phyloP scores from a whole-genome alignment of 2,888 invertebrate species.

The Salpingus planirostris region DNA sequence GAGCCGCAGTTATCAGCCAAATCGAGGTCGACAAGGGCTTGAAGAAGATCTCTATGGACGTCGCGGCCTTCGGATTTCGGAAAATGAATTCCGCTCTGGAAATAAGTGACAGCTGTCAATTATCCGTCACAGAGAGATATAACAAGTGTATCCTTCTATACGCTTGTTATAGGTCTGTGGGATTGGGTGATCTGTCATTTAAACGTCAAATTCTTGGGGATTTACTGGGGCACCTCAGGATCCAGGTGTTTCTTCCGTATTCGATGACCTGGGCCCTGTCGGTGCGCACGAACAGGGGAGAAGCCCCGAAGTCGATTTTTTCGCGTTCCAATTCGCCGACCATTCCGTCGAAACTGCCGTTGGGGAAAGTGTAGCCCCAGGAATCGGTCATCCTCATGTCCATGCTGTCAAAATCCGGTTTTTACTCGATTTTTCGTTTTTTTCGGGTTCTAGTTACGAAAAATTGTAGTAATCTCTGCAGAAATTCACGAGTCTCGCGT shows the following conservation, averaged over 20 bases:
- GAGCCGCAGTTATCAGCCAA: slow-evolving; percentile 25
- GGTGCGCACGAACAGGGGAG: slow-evolving; percentile 28
- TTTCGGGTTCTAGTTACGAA: slow-evolving; percentile 19
- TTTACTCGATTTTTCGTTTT: neutral
- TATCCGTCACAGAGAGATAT: no score
- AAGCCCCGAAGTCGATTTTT: slow-evolving; percentile 28
- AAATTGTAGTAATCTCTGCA: slow-evolving; percentile 30
- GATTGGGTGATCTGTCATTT: no score
- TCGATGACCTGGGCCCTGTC: slow-evolving; percentile 27
- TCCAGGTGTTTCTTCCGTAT: slow-evolving; percentile 32
- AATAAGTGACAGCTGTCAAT: no score
- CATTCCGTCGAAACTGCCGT: slow-evolving; percentile 32
- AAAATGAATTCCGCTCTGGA: slow-evolving; percentile 32
- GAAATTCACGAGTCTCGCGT: slow-evolving; percentile 23
- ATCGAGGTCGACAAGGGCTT: slow-evolving; percentile 27
- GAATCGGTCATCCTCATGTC: slow-evolving; percentile 21
- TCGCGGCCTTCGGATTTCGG: slow-evolving; percentile 25
- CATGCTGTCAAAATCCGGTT: slow-evolving; percentile 17
- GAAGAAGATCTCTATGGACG: slow-evolving; percentile 28
- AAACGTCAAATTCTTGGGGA: no score
- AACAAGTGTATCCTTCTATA: no score
- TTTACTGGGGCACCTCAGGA: slow-evolving; percentile 21
- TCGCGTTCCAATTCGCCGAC: slow-evolving; percentile 26
- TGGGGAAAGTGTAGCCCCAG: slow-evolving; percentile 29
- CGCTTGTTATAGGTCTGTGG: no score